Evolutionary conservation across 2,888 invertebrate genomes (phyloP).

Genomic region (Ophion ellenae): DNA sequence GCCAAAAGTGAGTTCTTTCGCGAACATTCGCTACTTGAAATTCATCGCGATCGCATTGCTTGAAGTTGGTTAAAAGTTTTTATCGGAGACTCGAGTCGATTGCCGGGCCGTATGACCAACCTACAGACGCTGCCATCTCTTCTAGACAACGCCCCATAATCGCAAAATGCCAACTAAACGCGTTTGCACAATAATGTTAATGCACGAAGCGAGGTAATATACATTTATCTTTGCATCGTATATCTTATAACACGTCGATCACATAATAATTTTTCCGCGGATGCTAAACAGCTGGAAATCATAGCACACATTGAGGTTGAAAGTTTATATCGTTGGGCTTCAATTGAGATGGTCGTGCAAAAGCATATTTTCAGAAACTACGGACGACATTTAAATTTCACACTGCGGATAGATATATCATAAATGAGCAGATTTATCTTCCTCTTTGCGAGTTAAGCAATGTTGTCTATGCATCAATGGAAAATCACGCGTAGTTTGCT

Average conservation of each 20-base stretch:
- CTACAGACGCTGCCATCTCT: no score
- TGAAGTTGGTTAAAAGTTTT: no score
- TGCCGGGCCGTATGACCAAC: no score
- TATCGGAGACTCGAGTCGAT: no score
- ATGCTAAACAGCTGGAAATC: slow-evolving; percentile 13
- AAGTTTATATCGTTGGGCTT: not conserved
- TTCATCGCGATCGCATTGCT: no score
- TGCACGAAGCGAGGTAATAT: not conserved
- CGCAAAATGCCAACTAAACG: not conserved
- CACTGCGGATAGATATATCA: no score
- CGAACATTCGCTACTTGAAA: no score
- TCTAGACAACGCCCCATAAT: not conserved
- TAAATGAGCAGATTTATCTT: no score
- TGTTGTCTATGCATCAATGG: no score
- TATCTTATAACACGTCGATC: not conserved
- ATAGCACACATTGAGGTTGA: not conserved
- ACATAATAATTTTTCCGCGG: slow-evolving; percentile 2
- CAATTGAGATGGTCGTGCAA: not conserved
- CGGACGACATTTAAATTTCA: not conserved
- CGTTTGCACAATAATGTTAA: slow-evolving; percentile 13
- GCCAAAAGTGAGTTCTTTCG: no score
- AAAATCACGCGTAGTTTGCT: not conserved
- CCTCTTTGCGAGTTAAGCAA: no score
- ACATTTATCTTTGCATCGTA: not conserved
- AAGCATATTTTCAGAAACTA: not conserved